Conservation (phyloP, 2,113 vertebrate genomes). For the Sinocyclocheilus maitianheensis region DNA sequence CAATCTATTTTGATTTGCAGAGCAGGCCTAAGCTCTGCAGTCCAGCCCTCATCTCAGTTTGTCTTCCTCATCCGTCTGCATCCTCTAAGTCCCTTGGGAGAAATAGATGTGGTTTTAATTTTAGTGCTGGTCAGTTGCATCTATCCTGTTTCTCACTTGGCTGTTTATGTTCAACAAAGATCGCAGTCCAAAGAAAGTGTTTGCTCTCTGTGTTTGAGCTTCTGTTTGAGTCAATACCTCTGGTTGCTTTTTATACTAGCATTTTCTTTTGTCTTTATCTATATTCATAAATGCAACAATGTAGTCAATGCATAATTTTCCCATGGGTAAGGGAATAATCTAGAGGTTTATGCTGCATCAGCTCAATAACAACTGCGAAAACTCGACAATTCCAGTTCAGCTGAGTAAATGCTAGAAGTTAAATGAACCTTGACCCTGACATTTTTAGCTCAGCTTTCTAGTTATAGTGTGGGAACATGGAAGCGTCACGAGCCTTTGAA, state of each 20-base stretch:
- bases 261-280: neutral
- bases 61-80: slow-evolving; percentile 12
- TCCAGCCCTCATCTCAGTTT: slow-evolving; percentile 13
- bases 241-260: slow-evolving; percentile 1
- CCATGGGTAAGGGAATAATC: neutral
- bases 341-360: slow-evolving; percentile 7
- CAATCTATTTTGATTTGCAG: slow-evolving; percentile 62
- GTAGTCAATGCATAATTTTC: slow-evolving; percentile 1
- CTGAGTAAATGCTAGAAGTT: neutral
- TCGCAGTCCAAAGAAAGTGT: slow-evolving; percentile 39
- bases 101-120: slow-evolving; percentile 67
- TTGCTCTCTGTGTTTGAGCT: neutral
- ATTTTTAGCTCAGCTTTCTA: slow-evolving; percentile 22
- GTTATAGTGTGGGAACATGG: neutral
- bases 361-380: neutral
- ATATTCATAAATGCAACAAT: slow-evolving; percentile 17
- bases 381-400: neutral
- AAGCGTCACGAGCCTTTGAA: neutral
- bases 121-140: slow-evolving; percentile 60
- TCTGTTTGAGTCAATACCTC: neutral
- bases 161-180: slow-evolving; percentile 58
- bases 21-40: slow-evolving; percentile 27
- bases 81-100: slow-evolving; percentile 34
- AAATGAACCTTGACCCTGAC: slow-evolving; percentile 9
- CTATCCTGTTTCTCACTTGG: slow-evolving; percentile 39